These are phyloP conservation scores for Smutsia gigantea DNA, from an alignment of 2,797 vertebrate species.

Conservation along the genomic window DNA sequence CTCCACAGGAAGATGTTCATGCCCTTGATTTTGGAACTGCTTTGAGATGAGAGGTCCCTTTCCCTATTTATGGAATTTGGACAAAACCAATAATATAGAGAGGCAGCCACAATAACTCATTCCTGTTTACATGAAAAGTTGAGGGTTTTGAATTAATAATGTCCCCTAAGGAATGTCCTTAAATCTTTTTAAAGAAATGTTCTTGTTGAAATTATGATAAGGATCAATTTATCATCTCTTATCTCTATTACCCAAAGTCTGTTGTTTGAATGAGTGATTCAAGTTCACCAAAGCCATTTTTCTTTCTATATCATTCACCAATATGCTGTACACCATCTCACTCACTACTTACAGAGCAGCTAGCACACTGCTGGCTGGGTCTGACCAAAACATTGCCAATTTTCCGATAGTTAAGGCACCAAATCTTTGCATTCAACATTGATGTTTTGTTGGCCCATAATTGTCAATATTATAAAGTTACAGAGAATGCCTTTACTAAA, in stretches of 20 bases:
- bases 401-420: background rate
- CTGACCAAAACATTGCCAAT: background rate
- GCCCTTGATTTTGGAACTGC: background rate
- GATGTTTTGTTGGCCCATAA: background rate
- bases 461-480: background rate
- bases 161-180: background rate
- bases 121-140: background rate
- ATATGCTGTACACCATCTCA: background rate
- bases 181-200: constrained; percentile 38
- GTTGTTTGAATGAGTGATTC: constrained; percentile 41
- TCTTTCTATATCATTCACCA: background rate
- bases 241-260: background rate
- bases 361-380: background rate
- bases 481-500: background rate
- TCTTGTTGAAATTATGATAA: background rate
- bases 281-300: background rate
- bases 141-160: constrained; percentile 13
- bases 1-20: background rate
- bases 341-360: background rate
- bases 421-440: background rate
- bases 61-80: background rate
- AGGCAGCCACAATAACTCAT: background rate
- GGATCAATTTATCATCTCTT: background rate
- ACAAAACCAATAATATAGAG: background rate
- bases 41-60: background rate